Evolutionary conservation across 2,888 invertebrate genomes (phyloP).

Genomic region (Encarsia formosa): DNA sequence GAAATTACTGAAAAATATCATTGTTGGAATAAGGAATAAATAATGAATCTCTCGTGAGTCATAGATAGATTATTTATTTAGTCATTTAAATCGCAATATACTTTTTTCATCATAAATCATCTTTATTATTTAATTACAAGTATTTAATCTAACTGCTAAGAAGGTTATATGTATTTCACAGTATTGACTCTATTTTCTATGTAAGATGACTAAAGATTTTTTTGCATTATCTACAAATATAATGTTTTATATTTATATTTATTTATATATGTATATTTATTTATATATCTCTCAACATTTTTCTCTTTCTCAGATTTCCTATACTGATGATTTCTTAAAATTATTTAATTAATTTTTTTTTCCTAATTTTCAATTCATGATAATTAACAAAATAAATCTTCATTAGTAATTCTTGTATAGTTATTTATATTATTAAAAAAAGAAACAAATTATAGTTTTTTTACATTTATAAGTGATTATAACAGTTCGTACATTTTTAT

Average conservation of each 20-base stretch:
- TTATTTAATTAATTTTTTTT: no score
- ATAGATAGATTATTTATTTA: slow-evolving; percentile 35
- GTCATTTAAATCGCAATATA: slow-evolving; percentile 39
- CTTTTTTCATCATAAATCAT: slow-evolving; percentile 39
- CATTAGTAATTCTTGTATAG: no score
- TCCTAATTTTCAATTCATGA: no score
- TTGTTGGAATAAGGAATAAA: no score
- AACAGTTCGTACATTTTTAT: no score
- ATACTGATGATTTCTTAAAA: no score
- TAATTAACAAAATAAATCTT: no score
- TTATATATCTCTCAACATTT: slow-evolving; percentile 15
- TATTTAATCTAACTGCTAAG: slow-evolving; percentile 37
- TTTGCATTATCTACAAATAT: slow-evolving; percentile 47
- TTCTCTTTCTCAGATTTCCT: slow-evolving; percentile 13
- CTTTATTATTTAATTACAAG: slow-evolving; percentile 46
- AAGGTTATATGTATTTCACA: slow-evolving; percentile 47
- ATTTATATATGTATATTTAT: slow-evolving; percentile 25
- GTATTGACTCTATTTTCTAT: slow-evolving; percentile 49
- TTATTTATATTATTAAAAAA: no score
- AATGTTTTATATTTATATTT: slow-evolving; percentile 31
- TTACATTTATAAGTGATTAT: no score
- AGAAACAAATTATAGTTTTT: no score
- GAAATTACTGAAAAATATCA: no score
- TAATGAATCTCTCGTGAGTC: no score
- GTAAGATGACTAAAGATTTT: slow-evolving; percentile 44